Conservation (phyloP, 2,797 vertebrate genomes). For the Esox lucius region DNA sequence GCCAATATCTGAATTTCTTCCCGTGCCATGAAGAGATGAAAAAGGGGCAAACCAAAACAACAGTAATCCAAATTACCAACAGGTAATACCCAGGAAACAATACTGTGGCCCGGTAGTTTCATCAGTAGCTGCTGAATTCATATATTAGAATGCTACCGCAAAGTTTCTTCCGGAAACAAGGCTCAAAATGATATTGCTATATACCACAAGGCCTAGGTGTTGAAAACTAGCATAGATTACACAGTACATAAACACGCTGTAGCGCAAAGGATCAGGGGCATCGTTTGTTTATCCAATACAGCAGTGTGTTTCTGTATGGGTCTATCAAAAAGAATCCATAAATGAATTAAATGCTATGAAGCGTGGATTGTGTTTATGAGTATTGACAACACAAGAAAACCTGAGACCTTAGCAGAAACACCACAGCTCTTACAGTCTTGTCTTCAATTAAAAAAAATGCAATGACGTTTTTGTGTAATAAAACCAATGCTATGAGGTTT, state of each 20-base stretch:
- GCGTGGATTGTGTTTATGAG: background rate
- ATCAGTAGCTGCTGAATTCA: slow-evolving; percentile 54
- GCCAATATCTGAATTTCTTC: slow-evolving; percentile 63
- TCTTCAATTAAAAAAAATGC: too few relatives aligned
- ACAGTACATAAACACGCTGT: background rate
- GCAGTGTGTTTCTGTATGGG: background rate
- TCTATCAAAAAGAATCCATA: slow-evolving; percentile 1
- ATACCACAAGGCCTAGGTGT: background rate
- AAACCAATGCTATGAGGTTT: too few relatives aligned
- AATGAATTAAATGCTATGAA: background rate
- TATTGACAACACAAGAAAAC: background rate
- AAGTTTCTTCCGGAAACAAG: background rate
- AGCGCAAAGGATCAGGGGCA: slow-evolving; percentile 20
- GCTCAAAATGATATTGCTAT: background rate
- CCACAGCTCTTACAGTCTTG: too few relatives aligned
- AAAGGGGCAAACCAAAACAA: slow-evolving; percentile 32
- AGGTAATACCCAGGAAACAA: slow-evolving; percentile 29
- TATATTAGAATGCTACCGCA: slow-evolving; percentile 30
- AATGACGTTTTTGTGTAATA: too few relatives aligned
- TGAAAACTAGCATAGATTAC: background rate
- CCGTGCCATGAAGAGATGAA: slow-evolving; percentile 71
- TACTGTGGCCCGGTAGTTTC: slow-evolving; percentile 46
- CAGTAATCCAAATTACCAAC: slow-evolving; percentile 70
- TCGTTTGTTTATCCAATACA: background rate
- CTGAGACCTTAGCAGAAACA: background rate